These are phyloP conservation scores for Strigamia maritima DNA, from an alignment of 2,888 invertebrate species.

Conservation along the genomic window DNA sequence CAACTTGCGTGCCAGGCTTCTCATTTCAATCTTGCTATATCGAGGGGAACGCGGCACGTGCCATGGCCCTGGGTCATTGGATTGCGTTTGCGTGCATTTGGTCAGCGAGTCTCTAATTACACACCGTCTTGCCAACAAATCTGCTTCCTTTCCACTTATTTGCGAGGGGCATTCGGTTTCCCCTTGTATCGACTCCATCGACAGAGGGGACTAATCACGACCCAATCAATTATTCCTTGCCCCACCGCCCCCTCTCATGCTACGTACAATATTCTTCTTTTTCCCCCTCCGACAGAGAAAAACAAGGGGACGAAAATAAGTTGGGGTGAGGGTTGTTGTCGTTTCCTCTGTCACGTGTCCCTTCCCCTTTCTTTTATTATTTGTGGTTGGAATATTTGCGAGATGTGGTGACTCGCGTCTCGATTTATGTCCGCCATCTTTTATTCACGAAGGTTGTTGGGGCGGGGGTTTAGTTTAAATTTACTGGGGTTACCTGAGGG, in stretches of 20 bases:
- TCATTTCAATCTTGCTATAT: background rate
- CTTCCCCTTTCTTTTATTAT: background rate
- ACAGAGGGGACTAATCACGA: background rate
- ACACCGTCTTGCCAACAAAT: background rate
- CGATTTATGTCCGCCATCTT: background rate
- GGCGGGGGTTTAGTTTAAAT: background rate
- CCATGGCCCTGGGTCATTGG: background rate
- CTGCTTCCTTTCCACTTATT: background rate
- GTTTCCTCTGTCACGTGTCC: background rate
- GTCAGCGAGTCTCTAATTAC: background rate
- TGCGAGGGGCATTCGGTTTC: background rate
- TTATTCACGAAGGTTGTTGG: background rate
- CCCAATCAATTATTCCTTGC: conserved; percentile 6
- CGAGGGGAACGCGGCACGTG: background rate
- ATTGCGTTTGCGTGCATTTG: background rate
- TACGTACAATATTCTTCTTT: background rate
- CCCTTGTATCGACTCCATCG: background rate
- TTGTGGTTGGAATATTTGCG: background rate
- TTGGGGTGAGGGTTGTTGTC: conserved; percentile 2
- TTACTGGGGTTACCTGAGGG: no score
- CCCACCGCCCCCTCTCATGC: background rate
- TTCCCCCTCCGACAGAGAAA: background rate
- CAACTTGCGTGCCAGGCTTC: background rate
- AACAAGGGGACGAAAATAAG: background rate
- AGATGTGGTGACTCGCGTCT: background rate